Conservation (phyloP, 2,113 vertebrate genomes). For the Sarotherodon lohbergeri region DNA sequence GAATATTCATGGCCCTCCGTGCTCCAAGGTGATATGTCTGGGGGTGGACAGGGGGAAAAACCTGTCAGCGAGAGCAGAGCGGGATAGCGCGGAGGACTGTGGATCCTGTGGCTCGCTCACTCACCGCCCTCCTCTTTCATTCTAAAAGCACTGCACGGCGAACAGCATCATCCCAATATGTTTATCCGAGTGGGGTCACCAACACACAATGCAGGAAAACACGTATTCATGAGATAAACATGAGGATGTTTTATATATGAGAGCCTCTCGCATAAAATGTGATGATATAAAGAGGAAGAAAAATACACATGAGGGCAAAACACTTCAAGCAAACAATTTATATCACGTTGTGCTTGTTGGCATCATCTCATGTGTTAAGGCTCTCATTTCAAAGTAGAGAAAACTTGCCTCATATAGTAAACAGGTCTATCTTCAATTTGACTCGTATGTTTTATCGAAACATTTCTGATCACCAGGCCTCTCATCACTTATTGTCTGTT, state of each 20-base stretch:
- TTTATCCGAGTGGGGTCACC: background rate
- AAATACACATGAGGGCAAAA: background rate
- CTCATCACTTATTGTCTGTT: constrained; percentile 11
- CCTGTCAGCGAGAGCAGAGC: background rate
- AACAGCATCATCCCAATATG: background rate
- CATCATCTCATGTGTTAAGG: background rate
- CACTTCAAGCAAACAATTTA: background rate
- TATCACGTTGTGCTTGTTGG: background rate
- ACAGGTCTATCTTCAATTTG: background rate
- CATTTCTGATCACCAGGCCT: constrained; percentile 11
- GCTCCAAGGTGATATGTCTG: constrained; percentile 35
- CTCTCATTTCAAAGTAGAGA: background rate
- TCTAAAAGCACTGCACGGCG: constrained; percentile 2
- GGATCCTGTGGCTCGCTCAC: background rate
- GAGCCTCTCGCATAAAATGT: background rate
- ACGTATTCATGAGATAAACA: background rate
- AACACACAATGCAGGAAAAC: background rate
- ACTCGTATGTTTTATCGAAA: constrained; percentile 18
- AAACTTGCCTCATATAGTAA: background rate
- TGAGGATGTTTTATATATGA: background rate
- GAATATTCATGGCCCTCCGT: constrained; percentile 52
- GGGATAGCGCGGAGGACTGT: background rate
- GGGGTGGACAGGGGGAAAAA: constrained; percentile 9
- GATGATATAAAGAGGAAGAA: background rate
- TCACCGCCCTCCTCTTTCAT: background rate